Conservation (phyloP, 2,113 vertebrate genomes). For the Variabilichromis moorii region DNA sequence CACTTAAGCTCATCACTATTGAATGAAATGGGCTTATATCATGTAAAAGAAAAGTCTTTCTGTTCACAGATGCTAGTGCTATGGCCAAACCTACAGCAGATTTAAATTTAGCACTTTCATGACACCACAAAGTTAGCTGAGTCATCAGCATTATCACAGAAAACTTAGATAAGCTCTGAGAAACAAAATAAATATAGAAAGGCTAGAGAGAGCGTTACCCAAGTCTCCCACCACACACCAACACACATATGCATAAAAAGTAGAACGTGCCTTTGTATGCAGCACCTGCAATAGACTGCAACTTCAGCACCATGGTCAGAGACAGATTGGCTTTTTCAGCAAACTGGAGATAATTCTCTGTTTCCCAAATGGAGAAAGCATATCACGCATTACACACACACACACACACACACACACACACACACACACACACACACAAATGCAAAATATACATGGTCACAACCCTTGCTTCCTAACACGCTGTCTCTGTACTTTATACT, state of each 20-base stretch:
- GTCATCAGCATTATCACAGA: slow-evolving; percentile 11
- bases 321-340: slow-evolving; percentile 60
- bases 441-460: neutral
- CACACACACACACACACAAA: neutral
- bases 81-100: neutral
- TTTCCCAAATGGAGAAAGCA: slow-evolving; percentile 9
- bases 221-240: neutral
- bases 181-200: neutral
- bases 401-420: neutral
- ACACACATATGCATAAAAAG: slow-evolving; percentile 14
- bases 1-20: neutral
- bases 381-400: neutral
- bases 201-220: neutral
- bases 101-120: neutral
- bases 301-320: slow-evolving; percentile 53
- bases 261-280: slow-evolving; percentile 12
- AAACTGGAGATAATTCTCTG: slow-evolving; percentile 46
- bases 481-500: neutral
- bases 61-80: neutral
- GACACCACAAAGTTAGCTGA: neutral
- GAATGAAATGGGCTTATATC: neutral
- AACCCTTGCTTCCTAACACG: neutral
- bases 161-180: neutral
- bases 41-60: neutral
- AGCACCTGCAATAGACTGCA: slow-evolving; percentile 54